Evolutionary conservation across 1,140 invertebrate genomes (phyloP).

Genomic region (Bilobella aurantiaca): DNA sequence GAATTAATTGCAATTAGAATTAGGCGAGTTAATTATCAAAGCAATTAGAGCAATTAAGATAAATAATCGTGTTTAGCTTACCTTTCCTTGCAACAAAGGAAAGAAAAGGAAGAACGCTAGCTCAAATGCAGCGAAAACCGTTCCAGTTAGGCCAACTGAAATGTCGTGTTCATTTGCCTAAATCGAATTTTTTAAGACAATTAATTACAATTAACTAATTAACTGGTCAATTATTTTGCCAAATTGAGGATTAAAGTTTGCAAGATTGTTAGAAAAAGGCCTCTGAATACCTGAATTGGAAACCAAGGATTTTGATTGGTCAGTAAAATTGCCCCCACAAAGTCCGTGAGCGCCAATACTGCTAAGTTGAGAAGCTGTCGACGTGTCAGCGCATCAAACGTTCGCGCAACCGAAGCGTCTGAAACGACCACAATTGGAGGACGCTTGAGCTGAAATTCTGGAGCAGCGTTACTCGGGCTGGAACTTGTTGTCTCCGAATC

Average conservation of each 20-base stretch:
- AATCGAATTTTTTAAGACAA: no score
- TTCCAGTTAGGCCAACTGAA: not conserved
- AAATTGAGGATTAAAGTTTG: not conserved
- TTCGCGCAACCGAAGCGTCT: not conserved
- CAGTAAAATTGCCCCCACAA: not conserved
- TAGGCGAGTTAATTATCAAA: not conserved
- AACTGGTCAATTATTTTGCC: no score
- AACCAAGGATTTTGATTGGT: constrained; percentile 4
- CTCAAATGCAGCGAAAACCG: constrained; percentile 6
- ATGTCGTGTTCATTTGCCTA: not conserved
- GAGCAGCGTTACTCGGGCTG: not conserved
- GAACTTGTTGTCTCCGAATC: not conserved
- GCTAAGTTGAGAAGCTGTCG: not conserved
- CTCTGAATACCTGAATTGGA: constrained; percentile 4
- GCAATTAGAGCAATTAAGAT: not conserved
- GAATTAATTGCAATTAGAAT: no score
- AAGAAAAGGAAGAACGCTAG: not conserved
- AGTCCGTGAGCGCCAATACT: not conserved
- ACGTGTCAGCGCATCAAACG: not conserved
- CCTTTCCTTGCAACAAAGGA: not conserved
- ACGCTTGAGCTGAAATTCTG: not conserved
- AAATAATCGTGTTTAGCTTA: no score
- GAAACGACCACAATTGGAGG: not conserved
- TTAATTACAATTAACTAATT: no score
- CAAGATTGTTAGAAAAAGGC: not conserved